Evolutionary conservation across 2,113 vertebrate genomes (phyloP).

Genomic region (Mus pahari): DNA sequence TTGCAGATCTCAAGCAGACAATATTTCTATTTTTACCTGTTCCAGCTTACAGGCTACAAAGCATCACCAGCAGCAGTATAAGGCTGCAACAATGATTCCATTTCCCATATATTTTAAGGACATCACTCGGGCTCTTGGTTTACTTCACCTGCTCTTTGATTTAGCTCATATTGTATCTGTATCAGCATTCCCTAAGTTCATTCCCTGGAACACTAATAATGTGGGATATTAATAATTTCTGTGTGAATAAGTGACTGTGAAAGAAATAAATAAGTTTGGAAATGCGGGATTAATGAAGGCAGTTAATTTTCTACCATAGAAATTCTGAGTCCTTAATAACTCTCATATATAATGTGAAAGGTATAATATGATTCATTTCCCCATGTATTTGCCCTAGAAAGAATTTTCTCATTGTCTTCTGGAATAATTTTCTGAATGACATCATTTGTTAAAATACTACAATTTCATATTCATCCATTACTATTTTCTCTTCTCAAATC

Average conservation of each 20-base stretch:
- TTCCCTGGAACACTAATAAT: conserved; percentile 41
- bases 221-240: conserved; percentile 10
- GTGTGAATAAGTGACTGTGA: conserved; percentile 10
- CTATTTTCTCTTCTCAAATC: conserved; percentile 43
- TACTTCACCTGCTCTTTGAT: conserved; percentile 8
- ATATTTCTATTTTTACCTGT: conserved; percentile 6
- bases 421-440: conserved; percentile 44
- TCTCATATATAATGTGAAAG: conserved; percentile 54
- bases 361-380: conserved; percentile 40
- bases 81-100: background rate
- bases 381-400: conserved; percentile 32
- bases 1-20: background rate
- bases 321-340: conserved; percentile 50
- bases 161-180: background rate
- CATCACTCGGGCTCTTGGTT: background rate
- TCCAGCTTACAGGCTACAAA: conserved; percentile 14
- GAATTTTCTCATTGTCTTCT: conserved; percentile 55
- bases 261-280: conserved; percentile 47
- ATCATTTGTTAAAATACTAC: conserved; percentile 42
- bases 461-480: conserved; percentile 53
- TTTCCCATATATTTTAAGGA: conserved; percentile 5
- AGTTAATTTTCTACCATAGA: conserved; percentile 13
- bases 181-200: background rate
- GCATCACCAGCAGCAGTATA: background rate
- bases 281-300: conserved; percentile 36